phyloP scores from a whole-genome alignment of 1,140 invertebrate species.

The Cherax quadricarinatus region DNA sequence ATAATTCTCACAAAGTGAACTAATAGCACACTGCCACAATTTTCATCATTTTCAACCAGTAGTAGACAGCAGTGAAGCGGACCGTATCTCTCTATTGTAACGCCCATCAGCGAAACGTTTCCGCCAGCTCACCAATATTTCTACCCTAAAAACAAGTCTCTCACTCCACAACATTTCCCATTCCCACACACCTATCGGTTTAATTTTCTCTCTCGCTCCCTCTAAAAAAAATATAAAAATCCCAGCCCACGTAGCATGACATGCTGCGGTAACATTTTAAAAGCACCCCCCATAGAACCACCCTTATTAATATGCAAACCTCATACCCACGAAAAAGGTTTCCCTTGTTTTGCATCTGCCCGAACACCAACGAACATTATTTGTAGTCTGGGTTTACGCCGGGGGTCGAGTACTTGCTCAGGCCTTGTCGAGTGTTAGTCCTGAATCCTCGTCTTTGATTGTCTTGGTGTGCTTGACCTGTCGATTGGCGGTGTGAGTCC shows the following conservation, averaged over 20 bases:
- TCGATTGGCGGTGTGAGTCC: conserved; percentile 10
- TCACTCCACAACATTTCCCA: background rate
- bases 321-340: background rate
- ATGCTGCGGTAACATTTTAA: background rate
- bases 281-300: background rate
- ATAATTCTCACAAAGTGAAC: background rate
- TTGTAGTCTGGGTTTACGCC: conserved; percentile 37
- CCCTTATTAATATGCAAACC: background rate
- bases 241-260: background rate
- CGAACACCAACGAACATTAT: conserved; percentile 10
- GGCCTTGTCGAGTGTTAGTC: conserved; percentile 23
- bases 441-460: conserved; percentile 35
- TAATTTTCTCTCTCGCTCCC: background rate
- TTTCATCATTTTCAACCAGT: background rate
- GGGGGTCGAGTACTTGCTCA: conserved; percentile 23
- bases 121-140: background rate
- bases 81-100: background rate
- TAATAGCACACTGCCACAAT: background rate
- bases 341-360: background rate
- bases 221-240: background rate
- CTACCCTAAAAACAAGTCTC: background rate
- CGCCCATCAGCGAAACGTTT: background rate
- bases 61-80: background rate
- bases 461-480: conserved; percentile 29
- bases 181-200: background rate